Evolutionary conservation across 2,113 vertebrate species (phyloP).

Genomic region (Orthonyx spaldingii): DNA sequence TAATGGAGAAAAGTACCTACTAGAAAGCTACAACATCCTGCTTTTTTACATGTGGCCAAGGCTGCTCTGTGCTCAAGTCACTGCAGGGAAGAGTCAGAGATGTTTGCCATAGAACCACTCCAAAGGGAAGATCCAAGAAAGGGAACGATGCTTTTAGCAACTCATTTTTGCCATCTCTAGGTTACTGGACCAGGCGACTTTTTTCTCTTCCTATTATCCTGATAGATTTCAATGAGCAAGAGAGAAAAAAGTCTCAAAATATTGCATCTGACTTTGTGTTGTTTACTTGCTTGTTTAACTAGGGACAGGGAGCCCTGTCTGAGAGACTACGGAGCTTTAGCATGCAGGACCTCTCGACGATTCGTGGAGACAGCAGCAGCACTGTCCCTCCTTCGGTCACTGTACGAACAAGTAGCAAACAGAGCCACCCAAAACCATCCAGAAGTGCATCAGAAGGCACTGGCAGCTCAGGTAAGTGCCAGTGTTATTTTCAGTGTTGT

Average conservation of each 20-base stretch:
- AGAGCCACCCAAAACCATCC: constrained; percentile 82
- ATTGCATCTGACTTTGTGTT: neutral
- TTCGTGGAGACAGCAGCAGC: constrained; percentile 78
- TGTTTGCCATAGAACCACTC: fast-evolving
- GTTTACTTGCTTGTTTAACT: constrained; percentile 15
- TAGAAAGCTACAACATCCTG: neutral
- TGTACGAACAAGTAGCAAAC: constrained; percentile 74
- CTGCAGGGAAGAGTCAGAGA: neutral
- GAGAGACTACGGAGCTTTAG: constrained; percentile 96
- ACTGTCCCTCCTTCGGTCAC: constrained; percentile 56
- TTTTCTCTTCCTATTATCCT: neutral
- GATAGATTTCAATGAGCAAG: neutral
- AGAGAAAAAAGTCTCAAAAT: neutral
- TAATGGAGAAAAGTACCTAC: neutral
- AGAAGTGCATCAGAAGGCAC: constrained; percentile 88
- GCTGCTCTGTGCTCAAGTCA: neutral
- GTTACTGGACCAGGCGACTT: neutral
- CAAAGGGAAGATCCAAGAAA: neutral
- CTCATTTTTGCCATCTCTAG: neutral
- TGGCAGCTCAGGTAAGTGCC: constrained; percentile 76
- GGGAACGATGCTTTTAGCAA: neutral
- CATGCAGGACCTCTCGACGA: constrained; percentile 94
- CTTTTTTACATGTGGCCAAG: neutral
- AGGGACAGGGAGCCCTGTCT: constrained; percentile 95
- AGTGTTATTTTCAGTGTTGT: neutral